Evolutionary conservation across 2,113 vertebrate species (phyloP), one percentile per base, ranked within the genome.

Genomic region (Platanista minor): DNA sequence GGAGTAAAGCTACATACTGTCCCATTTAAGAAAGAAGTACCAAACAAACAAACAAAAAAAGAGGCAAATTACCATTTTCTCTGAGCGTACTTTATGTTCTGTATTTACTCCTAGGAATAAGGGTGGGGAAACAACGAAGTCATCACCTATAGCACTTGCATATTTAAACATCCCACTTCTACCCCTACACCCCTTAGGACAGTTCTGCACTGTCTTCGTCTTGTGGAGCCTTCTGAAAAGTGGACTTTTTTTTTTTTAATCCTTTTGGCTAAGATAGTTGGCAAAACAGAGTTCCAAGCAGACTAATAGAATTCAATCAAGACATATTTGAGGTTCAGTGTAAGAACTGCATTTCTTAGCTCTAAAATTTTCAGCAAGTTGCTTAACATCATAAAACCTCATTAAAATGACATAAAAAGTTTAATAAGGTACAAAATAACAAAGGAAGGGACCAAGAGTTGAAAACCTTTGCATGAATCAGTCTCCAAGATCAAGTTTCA

Each of bases 121-220:
- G 29, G 18, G 36, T 61, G 18, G 31, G 14, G 29, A 61, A 75
- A 67, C 20, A 39, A 5, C 13, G 18, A 57, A 52, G 46, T 27
- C 39, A 72, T 6, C 18, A 29, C 59, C 46, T 67, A 17, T 11
- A 39, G 21, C 25, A 66, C 8, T 43, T 66, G 1, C 3, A 59
- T 52, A 7, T 39, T 36, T 59, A 84, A 33, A 72, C 2, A 49
- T 14, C 0, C 18, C n/a, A 46, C 2, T 1, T 3, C 2, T 2
- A 14, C 49, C 12, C 2, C 59, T 11, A 14, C 1, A 33, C 1
- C 11, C 10, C 41, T 69, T 41, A 66, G 20, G 13, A 85, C 10
- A 61, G 31, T 66, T 59, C 17, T 59, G 2, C 8, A 66, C 5
- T 41, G 8, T 61, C 67, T 94, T 87, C 7, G 0, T 64, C 17